phyloP scores from a whole-genome alignment of 2,113 vertebrate genomes.

The Hyperoodon ampullatus region DNA sequence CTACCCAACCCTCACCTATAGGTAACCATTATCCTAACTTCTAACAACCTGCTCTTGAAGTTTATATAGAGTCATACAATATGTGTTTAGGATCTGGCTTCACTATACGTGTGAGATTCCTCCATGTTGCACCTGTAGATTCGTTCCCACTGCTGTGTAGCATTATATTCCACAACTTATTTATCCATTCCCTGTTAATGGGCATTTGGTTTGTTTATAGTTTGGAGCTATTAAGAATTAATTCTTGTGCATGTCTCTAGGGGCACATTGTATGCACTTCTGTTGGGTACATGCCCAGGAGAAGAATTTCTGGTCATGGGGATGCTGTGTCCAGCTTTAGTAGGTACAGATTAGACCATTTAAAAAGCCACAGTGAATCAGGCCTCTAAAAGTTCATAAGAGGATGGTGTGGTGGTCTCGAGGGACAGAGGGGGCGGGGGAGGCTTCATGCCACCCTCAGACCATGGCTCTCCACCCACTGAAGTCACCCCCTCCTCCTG shows the following conservation, averaged over 20 bases:
- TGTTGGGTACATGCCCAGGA: background rate
- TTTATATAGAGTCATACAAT: background rate
- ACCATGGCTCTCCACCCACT: no score
- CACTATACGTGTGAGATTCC: no score
- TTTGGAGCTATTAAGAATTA: background rate
- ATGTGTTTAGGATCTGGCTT: background rate
- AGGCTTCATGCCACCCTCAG: no score
- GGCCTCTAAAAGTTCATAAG: background rate
- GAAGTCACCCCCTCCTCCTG: no score
- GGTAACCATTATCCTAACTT: background rate
- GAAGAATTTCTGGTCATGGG: background rate
- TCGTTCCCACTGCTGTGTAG: background rate
- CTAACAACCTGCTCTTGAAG: background rate
- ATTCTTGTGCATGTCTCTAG: background rate
- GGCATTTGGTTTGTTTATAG: background rate
- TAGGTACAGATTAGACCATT: background rate
- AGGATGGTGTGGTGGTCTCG: background rate
- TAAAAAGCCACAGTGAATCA: background rate
- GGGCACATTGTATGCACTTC: no score
- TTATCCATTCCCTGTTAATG: background rate
- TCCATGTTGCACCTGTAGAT: no score
- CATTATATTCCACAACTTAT: background rate
- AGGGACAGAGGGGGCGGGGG: background rate
- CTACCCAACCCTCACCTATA: fast-evolving
- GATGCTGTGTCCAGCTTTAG: background rate